Percentiles rank a stretch among this genome's conserved stretches.
Conservation (phyloP, 2,797 vertebrate species). For the Sebastes cheni region DNA sequence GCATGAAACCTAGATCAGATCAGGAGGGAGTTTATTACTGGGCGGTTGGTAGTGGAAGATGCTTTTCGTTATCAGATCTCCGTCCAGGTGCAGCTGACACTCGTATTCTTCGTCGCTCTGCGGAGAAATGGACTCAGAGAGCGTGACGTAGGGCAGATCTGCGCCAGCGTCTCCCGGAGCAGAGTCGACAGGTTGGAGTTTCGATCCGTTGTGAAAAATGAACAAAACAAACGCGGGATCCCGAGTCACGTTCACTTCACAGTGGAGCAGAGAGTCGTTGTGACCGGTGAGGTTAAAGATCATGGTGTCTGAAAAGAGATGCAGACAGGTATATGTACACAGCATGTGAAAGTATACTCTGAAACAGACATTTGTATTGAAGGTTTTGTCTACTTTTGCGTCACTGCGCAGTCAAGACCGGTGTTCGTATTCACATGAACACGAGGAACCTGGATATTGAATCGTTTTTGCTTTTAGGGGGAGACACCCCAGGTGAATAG, state of each 20-base stretch:
- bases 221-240: slow-evolving; percentile 38
- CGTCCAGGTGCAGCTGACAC: slow-evolving; percentile 58
- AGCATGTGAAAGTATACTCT: neutral
- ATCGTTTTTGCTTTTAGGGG: neutral
- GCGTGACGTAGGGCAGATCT: neutral
- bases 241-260: slow-evolving; percentile 39
- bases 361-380: neutral
- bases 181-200: neutral
- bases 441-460: neutral
- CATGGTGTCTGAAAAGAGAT: slow-evolving; percentile 52
- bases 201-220: neutral
- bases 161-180: fast-evolving
- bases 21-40: slow-evolving; percentile 42
- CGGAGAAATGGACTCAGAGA: slow-evolving; percentile 21
- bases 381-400: neutral
- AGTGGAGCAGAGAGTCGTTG: slow-evolving; percentile 38
- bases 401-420: neutral
- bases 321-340: neutral
- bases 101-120: neutral
- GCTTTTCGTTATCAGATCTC: slow-evolving; percentile 8
- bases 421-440: neutral
- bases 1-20: neutral
- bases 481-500: too few species aligned
- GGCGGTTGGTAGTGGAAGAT: neutral
- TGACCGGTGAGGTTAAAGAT: slow-evolving; percentile 27